Evolutionary conservation across 2,113 vertebrate species (phyloP).

Genomic region (Gambusia holbrooki): DNA sequence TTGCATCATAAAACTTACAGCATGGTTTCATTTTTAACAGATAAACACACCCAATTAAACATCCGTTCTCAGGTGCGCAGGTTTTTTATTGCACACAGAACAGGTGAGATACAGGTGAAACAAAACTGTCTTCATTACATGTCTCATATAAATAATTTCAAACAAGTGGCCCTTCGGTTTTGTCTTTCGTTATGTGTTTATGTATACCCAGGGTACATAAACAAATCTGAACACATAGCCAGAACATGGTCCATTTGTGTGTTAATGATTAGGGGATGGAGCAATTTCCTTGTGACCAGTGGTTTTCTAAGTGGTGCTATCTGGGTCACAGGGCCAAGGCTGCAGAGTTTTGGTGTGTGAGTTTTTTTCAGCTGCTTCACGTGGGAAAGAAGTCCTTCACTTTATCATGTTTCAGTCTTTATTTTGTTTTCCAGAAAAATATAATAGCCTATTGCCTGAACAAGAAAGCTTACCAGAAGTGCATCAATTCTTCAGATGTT

Average conservation of each 20-base stretch:
- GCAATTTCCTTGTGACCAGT: slow-evolving; percentile 57
- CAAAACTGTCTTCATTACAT: slow-evolving; percentile 2
- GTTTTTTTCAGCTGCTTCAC: slow-evolving; percentile 24
- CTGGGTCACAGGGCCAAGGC: slow-evolving; percentile 70
- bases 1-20: slow-evolving; percentile 49
- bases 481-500: not conserved
- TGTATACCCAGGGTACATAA: slow-evolving; percentile 42
- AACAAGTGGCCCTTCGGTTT: slow-evolving; percentile 55
- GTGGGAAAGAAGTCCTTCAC: slow-evolving; percentile 42
- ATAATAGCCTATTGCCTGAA: not conserved
- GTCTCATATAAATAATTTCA: slow-evolving; percentile 55
- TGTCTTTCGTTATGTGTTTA: slow-evolving; percentile 43
- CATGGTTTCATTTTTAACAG: slow-evolving; percentile 25
- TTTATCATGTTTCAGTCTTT: not conserved
- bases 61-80: slow-evolving; percentile 37
- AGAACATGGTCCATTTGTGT: slow-evolving; percentile 58
- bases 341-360: slow-evolving; percentile 27
- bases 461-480: not conserved
- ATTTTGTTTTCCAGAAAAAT: not conserved
- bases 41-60: slow-evolving; percentile 54
- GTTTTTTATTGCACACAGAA: slow-evolving; percentile 1
- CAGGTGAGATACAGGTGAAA: not conserved
- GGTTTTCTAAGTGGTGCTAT: slow-evolving; percentile 69
- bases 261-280: slow-evolving; percentile 76
- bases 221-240: slow-evolving; percentile 21